A percentile compares a stretch with the other conserved stretches of the same genome.
Conservation (phyloP, 2,113 vertebrate genomes). For the Glaucidium brasilianum region DNA sequence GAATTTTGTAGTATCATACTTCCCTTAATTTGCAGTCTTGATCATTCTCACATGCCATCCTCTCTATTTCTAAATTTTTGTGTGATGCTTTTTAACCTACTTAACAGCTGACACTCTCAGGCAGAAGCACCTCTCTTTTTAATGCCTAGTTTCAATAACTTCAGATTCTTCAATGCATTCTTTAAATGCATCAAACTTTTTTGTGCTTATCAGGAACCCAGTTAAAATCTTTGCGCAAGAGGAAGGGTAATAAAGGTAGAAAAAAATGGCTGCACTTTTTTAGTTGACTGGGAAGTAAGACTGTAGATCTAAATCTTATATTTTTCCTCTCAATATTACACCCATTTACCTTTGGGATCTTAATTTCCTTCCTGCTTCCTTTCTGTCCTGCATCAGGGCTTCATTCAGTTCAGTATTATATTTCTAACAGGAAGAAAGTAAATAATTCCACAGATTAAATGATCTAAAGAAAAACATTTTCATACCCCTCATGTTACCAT, state of each 20-base stretch:
- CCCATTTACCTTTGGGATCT: neutral
- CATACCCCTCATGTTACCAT: neutral
- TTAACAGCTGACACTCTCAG: neutral
- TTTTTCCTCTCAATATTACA: neutral
- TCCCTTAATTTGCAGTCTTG: neutral
- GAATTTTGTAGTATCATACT: neutral
- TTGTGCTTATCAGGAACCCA: neutral
- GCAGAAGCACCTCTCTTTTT: neutral
- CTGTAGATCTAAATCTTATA: neutral
- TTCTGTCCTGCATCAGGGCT: neutral
- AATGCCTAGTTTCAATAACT: neutral
- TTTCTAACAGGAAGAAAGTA: conserved; percentile 36
- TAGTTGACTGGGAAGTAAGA: neutral
- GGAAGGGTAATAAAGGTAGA: neutral
- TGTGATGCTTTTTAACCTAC: neutral
- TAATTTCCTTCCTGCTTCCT: conserved; percentile 1
- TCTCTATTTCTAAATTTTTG: neutral
- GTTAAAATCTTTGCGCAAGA: neutral
- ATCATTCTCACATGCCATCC: neutral
- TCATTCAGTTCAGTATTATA: neutral
- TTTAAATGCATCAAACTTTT: neutral
- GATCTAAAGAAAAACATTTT: conserved; percentile 44
- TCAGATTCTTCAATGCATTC: neutral
- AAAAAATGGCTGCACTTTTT: neutral
- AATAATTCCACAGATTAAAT: conserved; percentile 37